Percentiles rank a stretch among this genome's conserved stretches.
Evolutionary conservation across 2,888 invertebrate species (phyloP).

Genomic region (Sympetrum striolatum): DNA sequence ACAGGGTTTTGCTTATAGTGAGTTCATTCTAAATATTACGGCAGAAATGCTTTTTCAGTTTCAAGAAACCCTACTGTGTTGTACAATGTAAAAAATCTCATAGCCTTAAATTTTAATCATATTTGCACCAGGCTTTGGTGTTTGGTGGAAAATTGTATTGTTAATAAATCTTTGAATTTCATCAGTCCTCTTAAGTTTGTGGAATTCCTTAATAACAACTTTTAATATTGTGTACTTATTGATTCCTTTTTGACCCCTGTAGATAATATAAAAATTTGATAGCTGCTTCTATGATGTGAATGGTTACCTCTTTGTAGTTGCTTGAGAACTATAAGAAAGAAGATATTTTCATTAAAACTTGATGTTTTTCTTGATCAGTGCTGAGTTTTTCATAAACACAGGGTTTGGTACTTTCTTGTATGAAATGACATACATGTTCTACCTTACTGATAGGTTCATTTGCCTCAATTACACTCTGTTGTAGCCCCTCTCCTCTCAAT

Average conservation of each 20-base stretch:
- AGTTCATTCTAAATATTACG: conserved; percentile 19
- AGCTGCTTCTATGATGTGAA: no score
- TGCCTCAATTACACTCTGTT: no score
- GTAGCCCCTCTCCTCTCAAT: no score
- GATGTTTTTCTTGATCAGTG: no score
- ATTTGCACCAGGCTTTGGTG: conserved; percentile 28
- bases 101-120: conserved; percentile 28
- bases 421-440: no score
- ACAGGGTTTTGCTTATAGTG: conserved; percentile 39
- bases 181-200: not conserved
- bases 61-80: conserved; percentile 30
- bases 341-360: no score
- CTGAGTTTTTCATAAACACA: no score
- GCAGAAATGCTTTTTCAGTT: conserved; percentile 7
- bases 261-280: no score
- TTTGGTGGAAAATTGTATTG: conserved; percentile 33
- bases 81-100: conserved; percentile 37
- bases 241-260: not conserved
- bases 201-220: not conserved
- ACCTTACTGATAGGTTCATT: no score
- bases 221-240: not conserved
- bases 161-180: conserved; percentile 37
- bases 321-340: no score
- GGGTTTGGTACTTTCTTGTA: no score
- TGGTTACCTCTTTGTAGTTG: no score